Evolutionary conservation across 2,888 invertebrate species (phyloP).

Genomic region (Celastrina argiolus): DNA sequence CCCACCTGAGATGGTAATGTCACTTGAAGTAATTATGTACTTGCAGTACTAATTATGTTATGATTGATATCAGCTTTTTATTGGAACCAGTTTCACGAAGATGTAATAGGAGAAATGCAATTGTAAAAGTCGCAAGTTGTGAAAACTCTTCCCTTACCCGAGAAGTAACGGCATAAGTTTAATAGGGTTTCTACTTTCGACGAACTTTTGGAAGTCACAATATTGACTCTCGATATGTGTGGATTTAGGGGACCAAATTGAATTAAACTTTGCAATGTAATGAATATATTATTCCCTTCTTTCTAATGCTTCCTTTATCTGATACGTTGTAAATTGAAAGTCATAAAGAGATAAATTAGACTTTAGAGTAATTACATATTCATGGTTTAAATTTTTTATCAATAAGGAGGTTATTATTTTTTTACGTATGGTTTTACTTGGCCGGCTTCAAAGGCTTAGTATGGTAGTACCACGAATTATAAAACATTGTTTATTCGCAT

Average conservation of each 20-base stretch:
- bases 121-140: not conserved
- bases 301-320: too few relatives aligned
- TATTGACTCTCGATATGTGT: not conserved
- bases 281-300: too few relatives aligned
- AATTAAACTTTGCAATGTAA: not conserved
- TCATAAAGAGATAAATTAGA: too few relatives aligned
- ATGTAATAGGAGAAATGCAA: constrained; percentile 9
- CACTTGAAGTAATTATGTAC: not conserved
- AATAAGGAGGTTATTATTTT: too few relatives aligned
- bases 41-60: not conserved
- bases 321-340: too few relatives aligned
- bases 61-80: constrained; percentile 4
- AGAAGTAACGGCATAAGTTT: not conserved
- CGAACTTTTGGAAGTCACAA: not conserved
- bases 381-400: too few relatives aligned
- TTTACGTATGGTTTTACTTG: too few relatives aligned
- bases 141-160: not conserved
- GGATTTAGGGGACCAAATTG: not conserved
- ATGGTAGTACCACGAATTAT: too few relatives aligned
- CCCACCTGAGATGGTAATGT: not conserved
- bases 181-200: not conserved
- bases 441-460: too few relatives aligned
- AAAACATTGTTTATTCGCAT: too few relatives aligned
- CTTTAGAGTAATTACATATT: too few relatives aligned
- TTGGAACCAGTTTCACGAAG: not conserved